Conservation (phyloP, 2,888 invertebrate genomes). For the Cephus rjabovi region DNA sequence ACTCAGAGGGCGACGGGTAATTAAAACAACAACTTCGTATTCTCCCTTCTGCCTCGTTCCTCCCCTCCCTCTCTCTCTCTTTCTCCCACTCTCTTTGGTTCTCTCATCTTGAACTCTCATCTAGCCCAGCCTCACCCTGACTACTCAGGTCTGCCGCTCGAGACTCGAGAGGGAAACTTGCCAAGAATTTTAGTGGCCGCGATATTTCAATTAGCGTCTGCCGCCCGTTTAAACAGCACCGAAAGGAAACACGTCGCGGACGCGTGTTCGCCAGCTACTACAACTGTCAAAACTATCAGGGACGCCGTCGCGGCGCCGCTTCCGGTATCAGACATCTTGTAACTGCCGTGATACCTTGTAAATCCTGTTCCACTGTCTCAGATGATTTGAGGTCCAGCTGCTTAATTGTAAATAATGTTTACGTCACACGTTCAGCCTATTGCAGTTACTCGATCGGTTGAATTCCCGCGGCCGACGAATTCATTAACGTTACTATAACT, state of each 20-base stretch:
- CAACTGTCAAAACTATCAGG: neutral
- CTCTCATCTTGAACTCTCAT: slow-evolving; percentile 30
- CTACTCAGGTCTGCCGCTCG: slow-evolving; percentile 9
- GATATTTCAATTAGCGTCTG: slow-evolving; percentile 64
- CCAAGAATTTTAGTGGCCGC: slow-evolving; percentile 62
- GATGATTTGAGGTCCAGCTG: neutral
- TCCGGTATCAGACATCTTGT: neutral
- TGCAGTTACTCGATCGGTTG: neutral
- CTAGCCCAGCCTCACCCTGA: slow-evolving; percentile 25
- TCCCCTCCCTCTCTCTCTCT: slow-evolving; percentile 21
- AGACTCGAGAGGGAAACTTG: slow-evolving; percentile 41
- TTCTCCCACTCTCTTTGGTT: slow-evolving; percentile 27
- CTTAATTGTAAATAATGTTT: neutral
- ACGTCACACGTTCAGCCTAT: neutral
- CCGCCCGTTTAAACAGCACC: slow-evolving; percentile 50
- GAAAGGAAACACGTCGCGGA: slow-evolving; percentile 33
- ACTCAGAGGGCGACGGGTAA: slow-evolving; percentile 61
- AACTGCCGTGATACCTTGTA: neutral
- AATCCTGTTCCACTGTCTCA: neutral
- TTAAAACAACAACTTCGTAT: slow-evolving; percentile 62
- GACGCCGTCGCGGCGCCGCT: neutral
- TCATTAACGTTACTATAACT: neutral
- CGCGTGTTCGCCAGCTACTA: neutral
- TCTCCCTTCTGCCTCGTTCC: slow-evolving; percentile 31
- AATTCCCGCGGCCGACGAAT: neutral